A percentile compares a stretch with the other conserved stretches of the same genome.
Conservation (phyloP, 2,113 vertebrate genomes). For the Herpetotheres cachinnans region DNA sequence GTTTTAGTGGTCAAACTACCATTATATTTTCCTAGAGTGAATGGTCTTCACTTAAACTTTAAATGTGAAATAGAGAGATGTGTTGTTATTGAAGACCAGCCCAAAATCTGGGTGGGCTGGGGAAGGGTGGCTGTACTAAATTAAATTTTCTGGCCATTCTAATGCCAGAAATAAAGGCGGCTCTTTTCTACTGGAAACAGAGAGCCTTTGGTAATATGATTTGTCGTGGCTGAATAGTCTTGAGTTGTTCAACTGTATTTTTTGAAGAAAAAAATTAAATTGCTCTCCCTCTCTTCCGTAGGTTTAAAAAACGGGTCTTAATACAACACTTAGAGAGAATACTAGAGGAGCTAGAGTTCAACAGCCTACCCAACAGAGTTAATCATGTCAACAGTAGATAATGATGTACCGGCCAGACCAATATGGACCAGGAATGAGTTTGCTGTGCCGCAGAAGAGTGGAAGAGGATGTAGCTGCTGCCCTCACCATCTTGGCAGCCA, state of each 20-base stretch:
- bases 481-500: conserved; percentile 62
- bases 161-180: background rate
- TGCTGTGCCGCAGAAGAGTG: conserved; percentile 68
- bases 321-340: conserved; percentile 94
- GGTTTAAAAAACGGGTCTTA: conserved; percentile 98
- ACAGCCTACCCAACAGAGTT: conserved; percentile 73
- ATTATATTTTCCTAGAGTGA: background rate
- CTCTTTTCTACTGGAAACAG: background rate
- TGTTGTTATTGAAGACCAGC: background rate
- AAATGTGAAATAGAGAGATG: background rate
- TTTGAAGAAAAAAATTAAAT: background rate
- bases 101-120: background rate
- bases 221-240: background rate
- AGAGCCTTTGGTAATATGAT: background rate
- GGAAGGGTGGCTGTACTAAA: background rate
- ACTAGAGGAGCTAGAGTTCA: conserved; percentile 83
- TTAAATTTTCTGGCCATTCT: background rate
- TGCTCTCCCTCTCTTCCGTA: conserved; percentile 60
- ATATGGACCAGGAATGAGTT: conserved; percentile 60
- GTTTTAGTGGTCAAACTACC: background rate
- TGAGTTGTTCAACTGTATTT: background rate
- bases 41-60: background rate
- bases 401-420: conserved; percentile 46
- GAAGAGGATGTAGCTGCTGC: conserved; percentile 53
- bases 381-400: conserved; percentile 84